Evolutionary conservation across 2,113 vertebrate genomes (phyloP).

Genomic region (Nymphicus hollandicus): DNA sequence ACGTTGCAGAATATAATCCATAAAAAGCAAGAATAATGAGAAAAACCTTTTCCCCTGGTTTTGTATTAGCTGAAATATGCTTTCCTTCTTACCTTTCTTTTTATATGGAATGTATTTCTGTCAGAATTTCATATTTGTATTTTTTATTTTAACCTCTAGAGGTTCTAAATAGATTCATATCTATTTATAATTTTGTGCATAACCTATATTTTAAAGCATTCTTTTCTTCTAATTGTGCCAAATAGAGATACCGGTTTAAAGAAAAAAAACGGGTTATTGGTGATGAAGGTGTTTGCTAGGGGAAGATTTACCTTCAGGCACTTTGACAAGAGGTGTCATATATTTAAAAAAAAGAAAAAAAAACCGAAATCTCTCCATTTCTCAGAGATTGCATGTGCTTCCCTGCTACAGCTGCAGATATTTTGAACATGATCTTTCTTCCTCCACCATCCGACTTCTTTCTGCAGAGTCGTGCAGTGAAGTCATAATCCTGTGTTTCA

Average conservation of each 20-base stretch:
- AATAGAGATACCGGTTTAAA: neutral
- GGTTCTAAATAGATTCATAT: neutral
- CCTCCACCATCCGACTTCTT: slow-evolving; percentile 22
- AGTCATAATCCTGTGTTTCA: slow-evolving; percentile 69
- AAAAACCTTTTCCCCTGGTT: neutral
- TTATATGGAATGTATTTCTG: neutral
- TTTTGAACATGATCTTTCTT: slow-evolving; percentile 45
- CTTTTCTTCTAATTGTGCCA: neutral
- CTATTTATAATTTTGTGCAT: slow-evolving; percentile 3
- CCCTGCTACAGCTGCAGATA: slow-evolving; percentile 31
- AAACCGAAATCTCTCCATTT: neutral
- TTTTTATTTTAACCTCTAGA: slow-evolving; percentile 3
- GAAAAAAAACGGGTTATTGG: neutral
- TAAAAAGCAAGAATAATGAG: neutral
- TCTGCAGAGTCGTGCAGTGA: slow-evolving; percentile 60
- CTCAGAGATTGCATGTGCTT: neutral
- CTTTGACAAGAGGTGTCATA: neutral
- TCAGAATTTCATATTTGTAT: neutral
- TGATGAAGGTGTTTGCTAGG: neutral
- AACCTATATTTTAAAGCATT: slow-evolving; percentile 18
- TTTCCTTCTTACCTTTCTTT: neutral
- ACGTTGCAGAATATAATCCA: neutral
- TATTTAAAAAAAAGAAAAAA: neutral
- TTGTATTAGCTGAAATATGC: neutral
- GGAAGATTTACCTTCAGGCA: neutral